A percentile compares a stretch with the other conserved stretches of the same genome.
These are phyloP conservation scores for Zoanthus sansibaricus DNA, from an alignment of 92 coral and sea anemone species.

Conservation along the genomic window DNA sequence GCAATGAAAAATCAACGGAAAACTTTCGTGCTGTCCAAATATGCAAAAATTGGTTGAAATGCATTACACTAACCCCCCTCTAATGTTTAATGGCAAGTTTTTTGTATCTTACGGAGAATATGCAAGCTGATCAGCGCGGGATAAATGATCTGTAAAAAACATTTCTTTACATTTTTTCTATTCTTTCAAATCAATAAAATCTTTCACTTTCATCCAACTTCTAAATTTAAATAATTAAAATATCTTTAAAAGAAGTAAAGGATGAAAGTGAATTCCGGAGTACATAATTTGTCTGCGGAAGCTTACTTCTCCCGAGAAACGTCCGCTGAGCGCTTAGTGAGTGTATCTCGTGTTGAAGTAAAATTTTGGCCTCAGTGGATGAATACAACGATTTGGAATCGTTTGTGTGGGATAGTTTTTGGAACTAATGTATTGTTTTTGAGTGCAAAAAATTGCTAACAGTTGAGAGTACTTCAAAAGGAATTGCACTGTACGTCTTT, in stretches of 20 bases:
- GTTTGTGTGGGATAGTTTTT: conserved; percentile 77
- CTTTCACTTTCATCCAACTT: conserved; percentile 1
- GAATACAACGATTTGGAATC: conserved; percentile 77
- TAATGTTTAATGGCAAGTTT: conserved; percentile 55
- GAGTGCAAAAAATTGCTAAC: conserved; percentile 37
- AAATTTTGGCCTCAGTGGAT: conserved; percentile 90
- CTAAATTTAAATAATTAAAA: not conserved
- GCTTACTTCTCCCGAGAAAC: conserved; percentile 49
- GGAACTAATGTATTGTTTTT: conserved; percentile 57
- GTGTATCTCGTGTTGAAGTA: conserved; percentile 98
- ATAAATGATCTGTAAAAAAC: conserved; percentile 27
- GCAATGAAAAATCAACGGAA: too few relatives aligned
- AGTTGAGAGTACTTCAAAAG: conserved; percentile 38
- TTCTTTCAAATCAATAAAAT: conserved; percentile 1
- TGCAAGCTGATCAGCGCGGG: conserved; percentile 32
- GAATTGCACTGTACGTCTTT: conserved; percentile 45
- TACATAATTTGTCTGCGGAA: conserved; percentile 33
- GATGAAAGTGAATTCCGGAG: conserved; percentile 33
- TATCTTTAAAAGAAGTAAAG: not conserved
- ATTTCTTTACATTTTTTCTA: not conserved
- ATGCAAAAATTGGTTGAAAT: conserved; percentile 25
- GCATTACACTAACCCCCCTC: conserved; percentile 90
- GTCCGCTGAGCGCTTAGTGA: conserved; percentile 80
- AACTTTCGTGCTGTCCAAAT: conserved; percentile 7
- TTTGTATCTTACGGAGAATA: conserved; percentile 13